Evolutionary conservation across 2,888 invertebrate genomes (phyloP).

Genomic region (Iphiclides podalirius): DNA sequence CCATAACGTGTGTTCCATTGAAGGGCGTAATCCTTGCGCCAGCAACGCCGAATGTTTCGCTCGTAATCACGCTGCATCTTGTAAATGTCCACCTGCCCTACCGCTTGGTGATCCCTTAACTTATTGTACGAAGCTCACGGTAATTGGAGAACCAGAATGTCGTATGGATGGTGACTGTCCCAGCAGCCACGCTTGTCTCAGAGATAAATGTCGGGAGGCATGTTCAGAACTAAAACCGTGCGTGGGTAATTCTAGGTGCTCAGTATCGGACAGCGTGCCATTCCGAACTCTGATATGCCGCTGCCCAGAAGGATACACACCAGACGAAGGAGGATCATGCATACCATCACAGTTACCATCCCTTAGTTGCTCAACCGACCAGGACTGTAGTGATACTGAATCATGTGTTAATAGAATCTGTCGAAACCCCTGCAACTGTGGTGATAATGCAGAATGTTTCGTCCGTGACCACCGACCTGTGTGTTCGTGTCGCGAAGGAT

Average conservation of each 20-base stretch:
- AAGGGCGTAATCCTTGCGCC: slow-evolving; percentile 87
- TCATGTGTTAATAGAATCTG: slow-evolving; percentile 93
- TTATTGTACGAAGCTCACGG: slow-evolving; percentile 82
- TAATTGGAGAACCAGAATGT: slow-evolving; percentile 84
- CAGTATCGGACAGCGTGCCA: slow-evolving; percentile 91
- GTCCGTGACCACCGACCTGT: slow-evolving; percentile 91
- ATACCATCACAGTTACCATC: slow-evolving; percentile 85
- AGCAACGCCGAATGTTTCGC: slow-evolving; percentile 90
- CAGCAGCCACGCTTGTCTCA: slow-evolving; percentile 89
- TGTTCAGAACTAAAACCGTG: slow-evolving; percentile 89
- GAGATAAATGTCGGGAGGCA: slow-evolving; percentile 88
- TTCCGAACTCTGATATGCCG: slow-evolving; percentile 93
- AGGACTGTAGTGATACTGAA: slow-evolving; percentile 88
- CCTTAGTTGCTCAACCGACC: slow-evolving; percentile 88
- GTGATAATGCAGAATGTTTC: slow-evolving; percentile 89
- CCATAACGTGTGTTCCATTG: slow-evolving; percentile 86
- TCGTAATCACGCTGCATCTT: slow-evolving; percentile 89
- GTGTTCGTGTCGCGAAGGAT: slow-evolving; percentile 91
- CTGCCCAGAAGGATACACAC: slow-evolving; percentile 91
- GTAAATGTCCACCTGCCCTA: slow-evolving; percentile 89
- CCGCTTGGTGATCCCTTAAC: slow-evolving; percentile 90
- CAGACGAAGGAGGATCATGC: slow-evolving; percentile 89
- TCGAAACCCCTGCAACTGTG: slow-evolving; percentile 93
- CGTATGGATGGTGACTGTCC: slow-evolving; percentile 89
- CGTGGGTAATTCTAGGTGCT: slow-evolving; percentile 86